A percentile compares a stretch with the other conserved stretches of the same genome.
Evolutionary conservation across 2,113 vertebrate genomes (phyloP).

Genomic region (Oxyruncus cristatus): DNA sequence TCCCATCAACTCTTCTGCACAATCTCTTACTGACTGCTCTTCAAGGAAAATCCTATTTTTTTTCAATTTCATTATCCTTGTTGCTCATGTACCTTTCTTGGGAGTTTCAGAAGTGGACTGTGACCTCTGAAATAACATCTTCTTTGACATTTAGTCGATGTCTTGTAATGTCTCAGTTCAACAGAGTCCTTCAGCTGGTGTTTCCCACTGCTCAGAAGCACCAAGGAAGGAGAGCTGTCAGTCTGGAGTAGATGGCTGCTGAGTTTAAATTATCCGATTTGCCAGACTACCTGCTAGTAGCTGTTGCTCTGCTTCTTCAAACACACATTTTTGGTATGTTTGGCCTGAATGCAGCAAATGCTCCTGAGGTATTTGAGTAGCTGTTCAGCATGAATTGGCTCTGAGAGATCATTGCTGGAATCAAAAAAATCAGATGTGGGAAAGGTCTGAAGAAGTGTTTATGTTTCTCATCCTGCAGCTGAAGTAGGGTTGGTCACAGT

Average conservation of each 20-base stretch:
- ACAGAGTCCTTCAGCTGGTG: not conserved
- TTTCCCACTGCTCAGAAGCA: slow-evolving; percentile 2
- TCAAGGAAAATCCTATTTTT: not conserved
- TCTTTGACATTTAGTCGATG: slow-evolving; percentile 3
- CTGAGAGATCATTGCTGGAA: not conserved
- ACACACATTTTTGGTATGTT: not conserved
- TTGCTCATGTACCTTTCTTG: not conserved
- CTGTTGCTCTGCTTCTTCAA: not conserved
- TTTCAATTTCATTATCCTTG: not conserved
- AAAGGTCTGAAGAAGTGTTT: not conserved
- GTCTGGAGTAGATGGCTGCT: not conserved
- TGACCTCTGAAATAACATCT: slow-evolving; percentile 3
- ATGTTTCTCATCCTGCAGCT: not conserved
- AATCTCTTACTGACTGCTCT: not conserved
- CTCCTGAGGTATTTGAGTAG: not conserved
- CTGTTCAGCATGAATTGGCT: not conserved
- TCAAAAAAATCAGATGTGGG: not conserved
- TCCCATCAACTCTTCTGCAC: not conserved
- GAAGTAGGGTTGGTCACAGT: not conserved
- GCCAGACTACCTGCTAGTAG: not conserved
- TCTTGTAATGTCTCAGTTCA: not conserved
- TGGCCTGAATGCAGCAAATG: not conserved
- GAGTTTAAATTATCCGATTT: slow-evolving; percentile 28
- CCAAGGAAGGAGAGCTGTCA: not conserved
- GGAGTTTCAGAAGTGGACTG: not conserved